Conservation (phyloP, 2,797 vertebrate genomes). For the Helicolenus hilgendorfi region DNA sequence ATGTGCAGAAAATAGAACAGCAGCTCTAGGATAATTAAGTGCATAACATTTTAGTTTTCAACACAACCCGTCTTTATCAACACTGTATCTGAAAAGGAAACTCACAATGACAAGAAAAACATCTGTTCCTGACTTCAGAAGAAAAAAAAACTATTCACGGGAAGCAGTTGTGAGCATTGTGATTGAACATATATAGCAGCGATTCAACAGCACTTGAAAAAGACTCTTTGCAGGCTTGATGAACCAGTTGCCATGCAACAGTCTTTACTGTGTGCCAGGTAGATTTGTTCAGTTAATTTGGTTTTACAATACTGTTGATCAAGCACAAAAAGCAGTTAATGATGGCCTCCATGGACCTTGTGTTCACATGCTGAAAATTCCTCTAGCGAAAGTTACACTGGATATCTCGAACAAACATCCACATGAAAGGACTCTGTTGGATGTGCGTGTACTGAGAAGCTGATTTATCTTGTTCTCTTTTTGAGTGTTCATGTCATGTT, state of each 20-base stretch:
- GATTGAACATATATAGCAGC: constrained; percentile 70
- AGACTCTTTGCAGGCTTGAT: constrained; percentile 66
- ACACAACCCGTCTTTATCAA: background rate
- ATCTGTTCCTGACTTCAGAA: constrained; percentile 9
- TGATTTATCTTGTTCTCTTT: constrained; percentile 2
- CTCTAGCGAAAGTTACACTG: constrained; percentile 6
- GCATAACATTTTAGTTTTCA: background rate
- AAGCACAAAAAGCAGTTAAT: constrained; percentile 50
- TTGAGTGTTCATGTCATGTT: background rate
- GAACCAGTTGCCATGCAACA: constrained; percentile 88
- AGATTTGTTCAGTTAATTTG: constrained; percentile 75
- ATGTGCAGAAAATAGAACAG: constrained; percentile 18
- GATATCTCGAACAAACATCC: constrained; percentile 14
- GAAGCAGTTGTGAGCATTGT: constrained; percentile 69
- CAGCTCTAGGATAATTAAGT: background rate
- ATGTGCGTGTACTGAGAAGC: background rate
- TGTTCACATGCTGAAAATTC: constrained; percentile 7
- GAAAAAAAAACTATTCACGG: constrained; percentile 29
- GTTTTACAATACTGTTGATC: constrained; percentile 63
- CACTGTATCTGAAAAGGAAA: background rate
- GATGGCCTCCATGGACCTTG: background rate
- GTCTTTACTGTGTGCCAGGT: constrained; percentile 76
- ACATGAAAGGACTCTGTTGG: background rate
- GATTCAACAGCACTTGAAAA: constrained; percentile 70
- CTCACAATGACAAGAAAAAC: constrained; percentile 21